Base-by-base conservation (phyloP, 2,888 invertebrate species). In the Acleris literana region DNA sequence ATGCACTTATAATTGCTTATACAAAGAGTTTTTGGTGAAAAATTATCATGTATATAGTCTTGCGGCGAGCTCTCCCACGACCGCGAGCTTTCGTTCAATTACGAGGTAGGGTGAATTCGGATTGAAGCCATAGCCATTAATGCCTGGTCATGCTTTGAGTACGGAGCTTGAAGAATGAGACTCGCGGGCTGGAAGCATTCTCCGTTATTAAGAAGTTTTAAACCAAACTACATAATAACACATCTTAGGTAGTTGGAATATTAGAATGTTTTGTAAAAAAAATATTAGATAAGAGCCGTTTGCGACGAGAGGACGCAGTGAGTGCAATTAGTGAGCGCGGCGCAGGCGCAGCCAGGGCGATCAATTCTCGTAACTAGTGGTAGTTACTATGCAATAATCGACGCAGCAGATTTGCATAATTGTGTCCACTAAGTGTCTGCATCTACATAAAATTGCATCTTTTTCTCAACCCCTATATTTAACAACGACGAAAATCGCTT, bases 1-100 rank as follows among this genome's bases (percentile, higher is more conserved):
- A 91, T 91, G 90, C 86, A 83, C 86, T 92, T 92, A 91, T 92
- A 92, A 92, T 92, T 92, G 87, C 86, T 82, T 87, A 86, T 85
- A 88, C 88, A 88, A 89, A 88, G 89, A 88, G 86, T 90, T 92
- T 33, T 92, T 88, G 86, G 88, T 85, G 84, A 87, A 92, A 91
- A 91, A 88, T 90, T 85, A 88, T 88, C 82, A 85, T 85, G 84
- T 80, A 79, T 82, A 83, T 82, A 82, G 81, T 79, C 81, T 84
- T 82, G 82, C 76, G 74, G 76, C 69, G 71, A 72, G 77, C 74
- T 84, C 84, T 86, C 84, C 82, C 85, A 86, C 85, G 86, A 57
- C 44, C 52, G 61, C 46, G 62, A 17, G 46, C 25, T 59, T 59
- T 57, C 48, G 54, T 43, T 43, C 59, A 55, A 55, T 59, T 55